Base-by-base conservation (phyloP, 1,140 invertebrate species). In the Lepidurus packardi region DNA sequence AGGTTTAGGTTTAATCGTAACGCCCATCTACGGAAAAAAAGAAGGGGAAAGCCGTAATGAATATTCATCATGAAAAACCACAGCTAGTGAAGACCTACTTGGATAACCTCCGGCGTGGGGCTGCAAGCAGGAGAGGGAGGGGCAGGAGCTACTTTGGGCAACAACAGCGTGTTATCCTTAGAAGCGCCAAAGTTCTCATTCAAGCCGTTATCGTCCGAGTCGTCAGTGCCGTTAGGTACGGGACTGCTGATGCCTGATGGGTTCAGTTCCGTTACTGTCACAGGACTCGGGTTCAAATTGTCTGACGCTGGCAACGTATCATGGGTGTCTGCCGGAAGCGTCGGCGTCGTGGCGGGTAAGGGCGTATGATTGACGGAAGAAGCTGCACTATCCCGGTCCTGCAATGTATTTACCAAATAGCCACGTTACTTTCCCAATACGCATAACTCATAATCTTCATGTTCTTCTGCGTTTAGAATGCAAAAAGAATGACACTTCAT, bases 21-120 rank as follows among this genome's bases (percentile, higher is more conserved):
- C 41, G 47, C 43, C 74, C 73, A 73, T 73, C 73, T 73, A 73
- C 7, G 25, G 25, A 25, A 73, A 13, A 41, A 47, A 77, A 77
- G n/a, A 5, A 4, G 34, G 34, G 34, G 34, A 34, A 34, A 34
- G 4, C 2, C 34, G 34, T 34, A 34, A 34, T 34, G 34, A 34
- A 34, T n/a, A 4, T 4, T 4, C 34, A 4, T 34, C 4, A 34
- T 4, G 34, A 34, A 34, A 34, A 34, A 34, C 34, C 34, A 34
- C 2, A 34, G 34, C 34, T 4, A 34, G 34, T 34, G 34, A 77
- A 45, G 44, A 75, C 78, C 81, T 81, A 85, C 84, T 84, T 85
- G 85, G 76, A 85, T 85, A 10, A 86, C 78, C 81, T 85, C 85
- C 43, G 85, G 85, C 76, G 83, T 82, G 8, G 85, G 85, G 73